Evolutionary conservation across 2,888 invertebrate species (phyloP).

Genomic region (Acanthococcus lagerstroemiae): DNA sequence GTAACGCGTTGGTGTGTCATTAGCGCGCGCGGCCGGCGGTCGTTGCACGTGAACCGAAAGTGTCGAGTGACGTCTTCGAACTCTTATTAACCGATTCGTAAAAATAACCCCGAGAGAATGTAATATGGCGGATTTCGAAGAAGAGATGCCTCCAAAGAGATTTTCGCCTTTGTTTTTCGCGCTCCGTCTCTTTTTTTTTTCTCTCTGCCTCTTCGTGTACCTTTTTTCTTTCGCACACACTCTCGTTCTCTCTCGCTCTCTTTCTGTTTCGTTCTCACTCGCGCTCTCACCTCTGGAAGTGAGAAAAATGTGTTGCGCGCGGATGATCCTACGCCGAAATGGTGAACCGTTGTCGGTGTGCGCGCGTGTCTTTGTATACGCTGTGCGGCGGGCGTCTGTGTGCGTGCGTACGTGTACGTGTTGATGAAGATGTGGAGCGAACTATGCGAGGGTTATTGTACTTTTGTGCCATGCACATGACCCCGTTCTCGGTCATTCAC

Average conservation of each 20-base stretch:
- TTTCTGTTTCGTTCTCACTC: too few species aligned
- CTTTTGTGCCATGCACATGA: constrained; percentile 18
- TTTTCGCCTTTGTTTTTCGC: not conserved
- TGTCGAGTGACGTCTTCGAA: not conserved
- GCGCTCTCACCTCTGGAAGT: not conserved
- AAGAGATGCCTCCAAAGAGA: not conserved
- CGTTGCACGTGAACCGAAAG: not conserved
- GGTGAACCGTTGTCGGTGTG: not conserved
- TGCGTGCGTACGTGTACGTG: not conserved
- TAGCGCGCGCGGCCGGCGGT: not conserved
- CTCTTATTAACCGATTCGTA: not conserved
- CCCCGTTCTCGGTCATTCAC: constrained; percentile 29
- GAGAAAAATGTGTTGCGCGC: not conserved
- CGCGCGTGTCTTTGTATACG: too few species aligned
- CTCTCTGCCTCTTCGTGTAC: too few species aligned
- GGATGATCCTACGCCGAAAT: not conserved
- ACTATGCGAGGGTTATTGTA: constrained; percentile 25
- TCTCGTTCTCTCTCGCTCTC: too few species aligned
- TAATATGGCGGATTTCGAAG: not conserved
- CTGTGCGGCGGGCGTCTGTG: too few species aligned
- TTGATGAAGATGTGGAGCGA: constrained; percentile 2
- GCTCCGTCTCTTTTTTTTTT: too few species aligned
- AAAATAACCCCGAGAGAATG: too few species aligned
- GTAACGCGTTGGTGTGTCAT: not conserved
- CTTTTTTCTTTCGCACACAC: too few species aligned